Percentiles rank a stretch among this genome's conserved stretches.
Evolutionary conservation across 2,113 vertebrate genomes (phyloP).

Genomic region (Boulengerochromis microlepis): DNA sequence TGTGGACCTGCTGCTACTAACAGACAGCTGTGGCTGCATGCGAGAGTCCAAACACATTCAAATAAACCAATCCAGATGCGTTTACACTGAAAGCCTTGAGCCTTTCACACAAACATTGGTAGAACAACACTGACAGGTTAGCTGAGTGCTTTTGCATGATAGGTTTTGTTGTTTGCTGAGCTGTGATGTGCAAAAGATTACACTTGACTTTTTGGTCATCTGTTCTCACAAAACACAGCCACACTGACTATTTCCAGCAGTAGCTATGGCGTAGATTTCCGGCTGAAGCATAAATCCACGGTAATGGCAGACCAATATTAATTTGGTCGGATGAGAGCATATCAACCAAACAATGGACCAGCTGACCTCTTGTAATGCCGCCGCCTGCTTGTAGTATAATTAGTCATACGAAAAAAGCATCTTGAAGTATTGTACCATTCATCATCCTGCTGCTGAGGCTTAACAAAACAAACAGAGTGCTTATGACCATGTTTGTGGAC

Average conservation of each 20-base stretch:
- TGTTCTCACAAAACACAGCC: background rate
- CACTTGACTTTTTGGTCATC: background rate
- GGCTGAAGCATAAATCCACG: background rate
- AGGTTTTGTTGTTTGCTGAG: background rate
- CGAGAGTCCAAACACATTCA: background rate
- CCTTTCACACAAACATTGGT: background rate
- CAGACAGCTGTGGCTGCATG: background rate
- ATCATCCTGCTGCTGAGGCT: background rate
- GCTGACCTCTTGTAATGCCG: background rate
- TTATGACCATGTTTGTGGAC: background rate
- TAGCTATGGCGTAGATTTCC: background rate
- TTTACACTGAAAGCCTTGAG: background rate
- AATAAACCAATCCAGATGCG: background rate
- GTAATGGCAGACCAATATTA: background rate
- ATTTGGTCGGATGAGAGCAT: background rate
- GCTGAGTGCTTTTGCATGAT: background rate
- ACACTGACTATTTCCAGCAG: background rate
- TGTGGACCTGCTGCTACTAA: background rate
- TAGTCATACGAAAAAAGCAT: background rate
- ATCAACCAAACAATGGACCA: background rate
- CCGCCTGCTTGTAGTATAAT: background rate
- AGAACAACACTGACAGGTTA: background rate
- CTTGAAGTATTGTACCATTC: background rate
- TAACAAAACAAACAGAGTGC: background rate
- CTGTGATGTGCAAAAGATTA: background rate